Percentiles rank a stretch among this genome's conserved stretches.
Conservation (phyloP, 2,113 vertebrate species). For the Phalacrocorax brasilianus region DNA sequence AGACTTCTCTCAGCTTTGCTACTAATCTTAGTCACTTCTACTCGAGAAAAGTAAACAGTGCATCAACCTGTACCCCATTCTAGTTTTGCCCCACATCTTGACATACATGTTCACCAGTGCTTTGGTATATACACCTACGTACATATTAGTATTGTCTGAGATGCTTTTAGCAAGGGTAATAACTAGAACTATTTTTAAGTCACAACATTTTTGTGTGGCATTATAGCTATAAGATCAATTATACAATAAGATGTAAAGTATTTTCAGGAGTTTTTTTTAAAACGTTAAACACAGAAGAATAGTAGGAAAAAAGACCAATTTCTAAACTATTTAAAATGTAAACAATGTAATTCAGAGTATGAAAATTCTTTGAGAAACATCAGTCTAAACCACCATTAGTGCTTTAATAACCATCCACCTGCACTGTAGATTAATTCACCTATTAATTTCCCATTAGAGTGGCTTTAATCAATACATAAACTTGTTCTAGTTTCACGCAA, state of each 20-base stretch:
- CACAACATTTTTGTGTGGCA: neutral
- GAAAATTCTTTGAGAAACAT: neutral
- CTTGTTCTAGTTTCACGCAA: neutral
- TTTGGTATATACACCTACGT: conserved; percentile 37
- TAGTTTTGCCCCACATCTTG: neutral
- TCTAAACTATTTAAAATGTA: neutral
- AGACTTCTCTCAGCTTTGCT: neutral
- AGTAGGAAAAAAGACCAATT: neutral
- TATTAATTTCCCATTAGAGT: neutral
- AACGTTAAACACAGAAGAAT: neutral
- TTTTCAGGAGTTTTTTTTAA: neutral
- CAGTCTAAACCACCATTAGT: neutral
- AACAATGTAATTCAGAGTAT: neutral
- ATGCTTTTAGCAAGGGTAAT: neutral
- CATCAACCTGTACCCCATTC: neutral
- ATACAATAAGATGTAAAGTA: too few species aligned
- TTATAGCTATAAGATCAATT: neutral
- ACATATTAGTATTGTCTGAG: neutral
- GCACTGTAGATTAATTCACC: neutral
- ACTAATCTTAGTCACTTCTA: conserved; percentile 14
- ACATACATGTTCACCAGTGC: neutral
- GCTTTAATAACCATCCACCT: neutral
- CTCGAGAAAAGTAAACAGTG: neutral
- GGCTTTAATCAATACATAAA: conserved; percentile 3
- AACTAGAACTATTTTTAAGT: neutral